A percentile compares a stretch with the other conserved stretches of the same genome.
phyloP scores from a whole-genome alignment of 2,888 invertebrate species.

The Drosophila affinis region DNA sequence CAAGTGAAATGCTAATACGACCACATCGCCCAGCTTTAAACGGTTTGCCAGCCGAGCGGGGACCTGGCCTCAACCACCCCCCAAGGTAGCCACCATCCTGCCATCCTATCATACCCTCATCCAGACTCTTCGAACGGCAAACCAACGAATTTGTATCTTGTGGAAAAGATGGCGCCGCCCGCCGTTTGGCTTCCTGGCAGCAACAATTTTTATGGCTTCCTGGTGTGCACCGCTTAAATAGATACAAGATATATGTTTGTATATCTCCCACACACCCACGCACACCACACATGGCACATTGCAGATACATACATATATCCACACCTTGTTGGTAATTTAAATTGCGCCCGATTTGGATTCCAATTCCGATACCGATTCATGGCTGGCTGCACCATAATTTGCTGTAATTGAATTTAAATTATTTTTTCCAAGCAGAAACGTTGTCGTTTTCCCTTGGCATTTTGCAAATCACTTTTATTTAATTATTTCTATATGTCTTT shows the following conservation, averaged over 20 bases:
- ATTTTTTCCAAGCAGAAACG: constrained; percentile 49
- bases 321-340: constrained; percentile 59
- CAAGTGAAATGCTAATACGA: constrained; percentile 60
- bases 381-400: constrained; percentile 56
- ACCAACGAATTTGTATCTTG: constrained; percentile 43
- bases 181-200: constrained; percentile 58
- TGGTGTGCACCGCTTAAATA: constrained; percentile 64
- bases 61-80: neutral
- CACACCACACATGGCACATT: neutral
- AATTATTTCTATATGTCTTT: neutral
- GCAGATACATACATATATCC: neutral
- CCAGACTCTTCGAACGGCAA: neutral
- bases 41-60: constrained; percentile 11
- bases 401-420: constrained; percentile 67
- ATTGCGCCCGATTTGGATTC: constrained; percentile 39
- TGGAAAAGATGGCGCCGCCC: constrained; percentile 50
- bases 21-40: constrained; percentile 50
- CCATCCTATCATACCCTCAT: neutral
- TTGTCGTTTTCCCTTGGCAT: neutral
- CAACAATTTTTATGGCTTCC: constrained; percentile 71
- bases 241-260: constrained; percentile 40
- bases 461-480: neutral
- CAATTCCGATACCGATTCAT: constrained; percentile 6
- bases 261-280: constrained; percentile 30
- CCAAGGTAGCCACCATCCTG: constrained; percentile 1